Percentiles rank a stretch among this genome's conserved stretches.
Evolutionary conservation across 2,797 vertebrate genomes (phyloP).

Genomic region (Propithecus deckenii): DNA sequence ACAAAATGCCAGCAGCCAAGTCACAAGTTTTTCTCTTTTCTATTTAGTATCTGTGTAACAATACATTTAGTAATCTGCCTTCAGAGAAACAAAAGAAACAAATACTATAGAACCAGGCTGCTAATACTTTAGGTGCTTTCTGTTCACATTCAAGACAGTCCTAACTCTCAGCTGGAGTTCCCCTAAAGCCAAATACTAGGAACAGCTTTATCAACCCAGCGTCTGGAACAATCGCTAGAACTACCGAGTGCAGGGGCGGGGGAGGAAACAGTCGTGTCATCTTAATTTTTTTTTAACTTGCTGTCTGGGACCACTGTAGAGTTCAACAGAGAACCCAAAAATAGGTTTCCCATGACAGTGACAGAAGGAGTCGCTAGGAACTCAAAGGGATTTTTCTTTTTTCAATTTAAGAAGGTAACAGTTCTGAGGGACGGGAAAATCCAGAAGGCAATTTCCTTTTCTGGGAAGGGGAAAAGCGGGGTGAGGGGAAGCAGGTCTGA

Average conservation of each 20-base stretch:
- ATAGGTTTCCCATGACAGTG: neutral
- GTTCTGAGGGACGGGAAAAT: neutral
- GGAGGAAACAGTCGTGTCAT: slow-evolving; percentile 35
- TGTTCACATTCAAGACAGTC: slow-evolving; percentile 46
- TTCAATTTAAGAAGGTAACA: neutral
- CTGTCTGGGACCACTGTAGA: neutral
- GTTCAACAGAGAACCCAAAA: slow-evolving; percentile 7
- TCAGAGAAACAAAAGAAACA: neutral
- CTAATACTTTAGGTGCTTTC: slow-evolving; percentile 65
- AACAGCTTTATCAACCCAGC: slow-evolving; percentile 52
- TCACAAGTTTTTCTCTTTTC: neutral
- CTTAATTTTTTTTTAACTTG: neutral
- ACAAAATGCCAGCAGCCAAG: neutral
- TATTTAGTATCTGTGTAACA: neutral
- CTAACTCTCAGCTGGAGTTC: slow-evolving; percentile 61
- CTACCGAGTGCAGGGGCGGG: neutral
- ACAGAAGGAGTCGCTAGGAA: neutral
- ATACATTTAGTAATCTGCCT: neutral
- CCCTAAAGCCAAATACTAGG: slow-evolving; percentile 71
- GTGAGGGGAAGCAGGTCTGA: neutral
- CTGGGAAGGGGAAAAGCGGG: neutral
- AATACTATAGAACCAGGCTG: neutral
- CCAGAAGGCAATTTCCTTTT: neutral
- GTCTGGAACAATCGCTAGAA: slow-evolving; percentile 52
- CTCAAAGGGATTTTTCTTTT: neutral